Conservation (phyloP, 2,113 vertebrate species). For the Oryctolagus cuniculus region DNA sequence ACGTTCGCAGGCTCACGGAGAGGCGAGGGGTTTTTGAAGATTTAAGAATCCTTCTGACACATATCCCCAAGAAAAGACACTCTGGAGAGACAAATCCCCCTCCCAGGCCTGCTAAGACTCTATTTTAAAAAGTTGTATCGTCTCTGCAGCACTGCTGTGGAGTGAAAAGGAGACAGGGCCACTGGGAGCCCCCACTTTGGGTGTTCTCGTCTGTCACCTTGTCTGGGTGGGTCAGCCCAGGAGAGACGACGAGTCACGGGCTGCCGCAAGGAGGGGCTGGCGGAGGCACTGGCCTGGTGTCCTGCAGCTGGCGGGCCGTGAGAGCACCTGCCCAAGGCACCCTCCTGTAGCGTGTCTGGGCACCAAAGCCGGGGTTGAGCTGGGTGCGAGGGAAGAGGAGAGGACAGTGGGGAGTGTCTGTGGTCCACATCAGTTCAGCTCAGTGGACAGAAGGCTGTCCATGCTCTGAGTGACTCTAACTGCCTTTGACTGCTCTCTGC, state of each 20-base stretch:
- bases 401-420: not conserved
- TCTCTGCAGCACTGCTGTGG: not conserved
- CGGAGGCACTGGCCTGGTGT: not conserved
- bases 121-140: conserved; percentile 67
- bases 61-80: conserved; percentile 83
- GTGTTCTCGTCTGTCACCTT: not conserved
- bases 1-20: conserved; percentile 68
- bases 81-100: conserved; percentile 84
- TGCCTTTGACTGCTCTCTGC: conserved; percentile 18
- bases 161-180: conserved; percentile 67
- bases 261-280: not conserved
- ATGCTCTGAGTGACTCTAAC: not conserved
- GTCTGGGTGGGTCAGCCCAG: not conserved
- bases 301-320: not conserved
- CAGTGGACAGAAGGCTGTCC: not conserved
- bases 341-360: not conserved
- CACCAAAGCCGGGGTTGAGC: not conserved
- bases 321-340: not conserved
- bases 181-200: not conserved
- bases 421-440: not conserved
- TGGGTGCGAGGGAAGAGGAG: not conserved
- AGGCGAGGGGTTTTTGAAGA: conserved; percentile 81
- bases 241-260: not conserved
- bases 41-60: conserved; percentile 88
- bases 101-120: conserved; percentile 65